Percentiles rank a stretch among this genome's conserved stretches.
Conservation (phyloP, 1,140 invertebrate genomes). For the Agrypnia vestita region DNA sequence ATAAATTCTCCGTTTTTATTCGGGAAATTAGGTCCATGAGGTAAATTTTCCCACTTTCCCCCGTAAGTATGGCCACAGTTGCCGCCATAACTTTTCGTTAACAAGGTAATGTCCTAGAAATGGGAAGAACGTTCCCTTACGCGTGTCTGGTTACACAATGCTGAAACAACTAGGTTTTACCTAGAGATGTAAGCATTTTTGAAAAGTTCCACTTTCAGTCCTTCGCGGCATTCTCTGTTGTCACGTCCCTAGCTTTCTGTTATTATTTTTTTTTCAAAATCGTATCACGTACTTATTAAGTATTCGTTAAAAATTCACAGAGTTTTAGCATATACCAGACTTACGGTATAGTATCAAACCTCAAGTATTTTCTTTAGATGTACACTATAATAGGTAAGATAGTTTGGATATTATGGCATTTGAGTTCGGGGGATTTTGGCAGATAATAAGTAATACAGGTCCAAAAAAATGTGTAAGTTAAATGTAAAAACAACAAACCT, state of each 20-base stretch:
- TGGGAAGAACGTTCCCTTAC: constrained; percentile 34
- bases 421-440: too few species aligned
- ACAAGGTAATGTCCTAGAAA: constrained; percentile 24
- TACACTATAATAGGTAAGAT: too few species aligned
- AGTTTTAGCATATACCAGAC: too few species aligned
- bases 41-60: constrained; percentile 31
- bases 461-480: too few species aligned
- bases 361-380: too few species aligned
- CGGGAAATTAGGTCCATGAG: constrained; percentile 12
- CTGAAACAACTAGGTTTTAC: constrained; percentile 22
- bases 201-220: background rate
- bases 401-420: too few species aligned
- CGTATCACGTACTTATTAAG: too few species aligned
- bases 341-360: too few species aligned
- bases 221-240: constrained; percentile 1
- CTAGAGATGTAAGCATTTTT: background rate
- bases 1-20: constrained; percentile 36
- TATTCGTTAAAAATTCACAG: too few species aligned
- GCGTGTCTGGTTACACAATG: constrained; percentile 25
- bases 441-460: too few species aligned
- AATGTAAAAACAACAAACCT: too few species aligned
- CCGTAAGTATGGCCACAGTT: constrained; percentile 25
- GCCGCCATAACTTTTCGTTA: constrained; percentile 42
- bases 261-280: background rate
- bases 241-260: background rate